Evolutionary conservation across 2,888 invertebrate species (phyloP), one percentile per base, ranked within the genome.

Genomic region (Ophion costatus): DNA sequence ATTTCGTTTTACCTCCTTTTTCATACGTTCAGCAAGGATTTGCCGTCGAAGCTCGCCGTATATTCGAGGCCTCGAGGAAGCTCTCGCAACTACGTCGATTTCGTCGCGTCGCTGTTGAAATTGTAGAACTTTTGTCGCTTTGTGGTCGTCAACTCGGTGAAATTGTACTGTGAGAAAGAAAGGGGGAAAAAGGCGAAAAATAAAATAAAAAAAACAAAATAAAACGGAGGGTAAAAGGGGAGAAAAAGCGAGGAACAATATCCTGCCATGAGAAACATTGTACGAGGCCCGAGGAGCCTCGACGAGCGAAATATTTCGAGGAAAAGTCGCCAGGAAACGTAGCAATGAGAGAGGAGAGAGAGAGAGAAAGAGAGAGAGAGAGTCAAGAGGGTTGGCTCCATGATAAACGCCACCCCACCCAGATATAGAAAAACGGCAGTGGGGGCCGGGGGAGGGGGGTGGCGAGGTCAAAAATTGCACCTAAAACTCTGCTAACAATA

Each of bases 401-500:
- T 79, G 80, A 82, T 80, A 84, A 84, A 81, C 82, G 80, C 77
- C 56, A 70, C 67, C 59, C 67, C 59, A 11, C 73, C 14, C 64
- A 81, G 76, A 83, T 83, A 79, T 80, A 86, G 78, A 71, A 64
- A 82, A 82, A 82, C 45, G 45, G 45, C 45, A 9, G 45, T 4
- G 45, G 45, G 29, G n/a, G n/a, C n/a, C n/a, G 2, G 11, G 0
- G 11, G 45, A 2, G 45, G 11, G 14, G 51, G 51, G 14, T 14
- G 77, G 78, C 57, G 82, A 66, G 86, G 85, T 91, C 87, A 90
- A 91, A 91, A 91, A 91, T 91, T 89, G 88, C 88, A 88, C 82
- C 85, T 85, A 80, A 87, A 89, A 88, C 88, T 82, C 86, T 79
- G 81, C 85, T 74, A 87, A 87, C 88, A 89, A 91, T 91, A 90